Percentiles rank a stretch among this genome's conserved stretches.
phyloP scores from a whole-genome alignment of 2,888 invertebrate genomes.

The Tenthredo mesomela region DNA sequence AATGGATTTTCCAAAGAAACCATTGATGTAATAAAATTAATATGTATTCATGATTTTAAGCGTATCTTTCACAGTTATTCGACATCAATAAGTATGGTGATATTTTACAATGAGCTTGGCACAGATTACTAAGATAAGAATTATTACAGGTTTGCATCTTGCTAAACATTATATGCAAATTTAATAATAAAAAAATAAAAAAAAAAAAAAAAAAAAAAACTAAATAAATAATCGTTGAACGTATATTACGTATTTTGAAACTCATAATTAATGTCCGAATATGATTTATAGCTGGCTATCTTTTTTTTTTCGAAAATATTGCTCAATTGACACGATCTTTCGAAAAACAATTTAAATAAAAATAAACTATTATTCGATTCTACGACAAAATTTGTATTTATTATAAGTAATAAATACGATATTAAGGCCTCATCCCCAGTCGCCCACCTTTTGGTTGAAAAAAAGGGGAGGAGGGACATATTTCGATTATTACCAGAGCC shows the following conservation, averaged over 20 bases:
- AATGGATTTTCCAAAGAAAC: background rate
- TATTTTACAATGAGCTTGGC: conserved; percentile 7
- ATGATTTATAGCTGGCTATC: background rate
- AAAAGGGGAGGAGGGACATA: too few species aligned
- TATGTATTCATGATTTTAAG: background rate
- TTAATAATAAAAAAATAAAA: background rate
- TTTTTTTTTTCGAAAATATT: background rate
- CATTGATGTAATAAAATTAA: background rate
- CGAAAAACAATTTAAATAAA: background rate
- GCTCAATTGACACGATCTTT: background rate
- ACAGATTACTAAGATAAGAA: conserved; percentile 5
- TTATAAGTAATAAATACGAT: background rate
- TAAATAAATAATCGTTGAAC: background rate
- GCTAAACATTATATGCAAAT: background rate
- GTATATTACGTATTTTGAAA: background rate
- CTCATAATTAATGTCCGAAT: background rate
- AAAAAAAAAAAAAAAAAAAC: background rate
- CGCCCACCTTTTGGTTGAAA: too few species aligned
- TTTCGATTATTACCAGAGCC: too few species aligned
- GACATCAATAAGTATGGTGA: background rate
- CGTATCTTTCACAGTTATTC: background rate
- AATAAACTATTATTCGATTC: background rate
- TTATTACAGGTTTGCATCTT: background rate
- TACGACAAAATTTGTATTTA: background rate
- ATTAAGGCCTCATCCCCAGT: too few species aligned